Percentiles rank a stretch among this genome's conserved stretches.
Conservation (phyloP, 2,888 invertebrate genomes). For the Stramonita haemastoma region DNA sequence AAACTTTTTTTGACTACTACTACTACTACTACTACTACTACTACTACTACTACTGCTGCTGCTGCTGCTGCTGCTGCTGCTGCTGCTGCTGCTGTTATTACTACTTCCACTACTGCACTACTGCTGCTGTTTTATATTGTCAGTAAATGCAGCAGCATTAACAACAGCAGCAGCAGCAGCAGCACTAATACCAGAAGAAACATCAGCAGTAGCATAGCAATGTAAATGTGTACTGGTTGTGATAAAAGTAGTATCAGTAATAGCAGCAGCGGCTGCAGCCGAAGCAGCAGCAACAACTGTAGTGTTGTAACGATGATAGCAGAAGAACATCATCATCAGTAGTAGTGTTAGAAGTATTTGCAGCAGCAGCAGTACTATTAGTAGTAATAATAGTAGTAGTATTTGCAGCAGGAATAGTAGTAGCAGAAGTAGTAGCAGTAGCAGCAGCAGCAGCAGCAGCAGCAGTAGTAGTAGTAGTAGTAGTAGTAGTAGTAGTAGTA, state of each 20-base stretch:
- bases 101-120: slow-evolving; percentile 34
- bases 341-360: too few relatives aligned
- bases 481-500: background rate
- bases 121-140: slow-evolving; percentile 9
- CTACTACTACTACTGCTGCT: slow-evolving; percentile 40
- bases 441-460: too few relatives aligned
- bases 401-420: too few relatives aligned
- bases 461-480: background rate
- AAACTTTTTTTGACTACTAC: background rate
- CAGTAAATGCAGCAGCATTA: background rate
- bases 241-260: background rate
- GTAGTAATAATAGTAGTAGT: background rate
- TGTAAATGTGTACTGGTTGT: background rate
- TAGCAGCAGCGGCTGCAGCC: background rate
- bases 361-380: too few relatives aligned
- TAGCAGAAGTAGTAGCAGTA: background rate
- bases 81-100: slow-evolving; percentile 34
- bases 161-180: background rate
- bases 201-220: background rate
- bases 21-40: slow-evolving; percentile 42
- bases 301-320: too few relatives aligned
- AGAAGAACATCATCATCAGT: too few relatives aligned
- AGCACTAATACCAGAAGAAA: background rate
- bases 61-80: slow-evolving; percentile 39
- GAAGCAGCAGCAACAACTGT: background rate